Base-by-base conservation (phyloP, 2,888 invertebrate species). In the Rhingia campestris region DNA sequence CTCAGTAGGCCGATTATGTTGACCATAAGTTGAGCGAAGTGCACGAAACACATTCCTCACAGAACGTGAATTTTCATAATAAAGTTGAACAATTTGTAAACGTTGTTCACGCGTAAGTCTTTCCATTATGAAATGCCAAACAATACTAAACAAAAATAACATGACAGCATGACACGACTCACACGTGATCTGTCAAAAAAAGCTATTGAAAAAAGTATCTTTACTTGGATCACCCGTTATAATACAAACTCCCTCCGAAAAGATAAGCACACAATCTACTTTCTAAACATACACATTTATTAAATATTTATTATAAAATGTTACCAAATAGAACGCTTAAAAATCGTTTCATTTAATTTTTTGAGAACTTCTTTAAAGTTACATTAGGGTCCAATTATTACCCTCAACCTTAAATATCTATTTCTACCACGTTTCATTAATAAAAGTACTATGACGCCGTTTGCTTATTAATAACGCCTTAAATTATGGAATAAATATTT, bases 281-380 rank as follows among this genome's bases (percentile, higher is more conserved):
- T 45, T 22, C 22, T 22, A 47, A 61, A 54, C 51, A 54, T 70
- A 49, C 53, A 72, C 58, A 66, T 81, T 67, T 76, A 76, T 81
- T 41, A 43, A 66, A 4, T 37, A 43, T n/a, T 54, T 32, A 43
- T 37, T 70, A 70, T 41, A 81, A 70, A 70, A 76, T 49, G 12
- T 33, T 70, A 76, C 76, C 64, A 81, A 76, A 75, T 64, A 32
- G 45, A 66, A 63, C 22, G 47, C 51, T 41, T 53, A 22, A 45
- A 32, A 37, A 61, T 35, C 5, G 9, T 43, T 12, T 30, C 4
- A 35, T 12, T 43, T 43, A n/a, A 12, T 2, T 1, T 10, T 39
- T 39, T 6, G 3, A 39, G 3, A 47, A 47, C 6, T 14, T 53
- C 1, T 10, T 3, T 33, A 51, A 12, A n/a, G 33, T 10, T n/a